These are phyloP conservation scores for Baronia brevicornis DNA, from an alignment of 2,888 invertebrate genomes.

Conservation along the genomic window DNA sequence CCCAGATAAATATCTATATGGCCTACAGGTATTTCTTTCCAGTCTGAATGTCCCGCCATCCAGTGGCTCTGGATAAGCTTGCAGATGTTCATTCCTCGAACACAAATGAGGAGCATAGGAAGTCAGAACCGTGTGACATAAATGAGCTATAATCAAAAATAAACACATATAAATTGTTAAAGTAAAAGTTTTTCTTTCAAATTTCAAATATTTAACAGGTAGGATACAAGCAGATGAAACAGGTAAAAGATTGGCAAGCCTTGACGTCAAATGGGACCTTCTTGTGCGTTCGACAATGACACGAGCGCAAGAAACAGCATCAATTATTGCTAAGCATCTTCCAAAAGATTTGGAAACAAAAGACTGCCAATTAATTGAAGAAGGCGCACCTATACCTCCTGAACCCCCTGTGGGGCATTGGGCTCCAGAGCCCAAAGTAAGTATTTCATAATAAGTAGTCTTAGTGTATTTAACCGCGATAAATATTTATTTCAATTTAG, in stretches of 20 bases:
- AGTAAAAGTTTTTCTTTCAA: not conserved
- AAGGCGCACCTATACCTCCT: slow-evolving; percentile 96
- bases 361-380: slow-evolving; percentile 85
- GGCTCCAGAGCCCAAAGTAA: slow-evolving; percentile 83
- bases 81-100: no score
- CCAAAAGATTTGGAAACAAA: slow-evolving; percentile 72
- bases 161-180: no score
- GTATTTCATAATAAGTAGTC: slow-evolving; percentile 16
- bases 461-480: no score
- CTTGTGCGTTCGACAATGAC: slow-evolving; percentile 94
- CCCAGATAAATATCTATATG: no score
- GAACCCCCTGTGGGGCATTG: slow-evolving; percentile 93
- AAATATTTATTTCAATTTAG: no score
- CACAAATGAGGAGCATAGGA: no score
- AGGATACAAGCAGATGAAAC: slow-evolving; percentile 89
- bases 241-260: slow-evolving; percentile 85
- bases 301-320: slow-evolving; percentile 93
- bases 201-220: slow-evolving; percentile 67
- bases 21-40: no score
- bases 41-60: no score
- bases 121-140: no score
- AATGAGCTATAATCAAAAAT: no score
- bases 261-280: slow-evolving; percentile 86
- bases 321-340: slow-evolving; percentile 84
- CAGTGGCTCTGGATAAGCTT: no score